Conservation (phyloP, 2,113 vertebrate species). For the Lycaon pictus region DNA sequence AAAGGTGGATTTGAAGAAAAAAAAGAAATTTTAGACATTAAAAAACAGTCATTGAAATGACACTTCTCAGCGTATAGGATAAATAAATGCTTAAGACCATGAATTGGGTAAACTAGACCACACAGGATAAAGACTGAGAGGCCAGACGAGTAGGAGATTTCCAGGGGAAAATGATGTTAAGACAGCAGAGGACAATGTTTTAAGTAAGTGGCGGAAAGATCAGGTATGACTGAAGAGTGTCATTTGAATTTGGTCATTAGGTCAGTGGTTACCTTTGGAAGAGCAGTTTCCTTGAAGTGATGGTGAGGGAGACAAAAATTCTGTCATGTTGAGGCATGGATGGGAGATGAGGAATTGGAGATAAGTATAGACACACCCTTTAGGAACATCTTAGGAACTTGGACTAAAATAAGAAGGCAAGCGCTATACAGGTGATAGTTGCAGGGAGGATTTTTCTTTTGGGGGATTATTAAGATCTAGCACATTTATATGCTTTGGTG, state of each 20-base stretch:
- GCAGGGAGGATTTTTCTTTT: constrained; percentile 22
- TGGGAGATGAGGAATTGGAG: background rate
- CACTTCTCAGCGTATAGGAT: background rate
- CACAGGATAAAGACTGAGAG: background rate
- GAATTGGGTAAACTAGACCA: background rate
- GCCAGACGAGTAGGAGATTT: background rate
- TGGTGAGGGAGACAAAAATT: background rate
- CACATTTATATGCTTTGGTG: background rate
- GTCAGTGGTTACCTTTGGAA: background rate
- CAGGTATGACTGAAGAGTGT: background rate
- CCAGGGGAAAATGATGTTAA: background rate
- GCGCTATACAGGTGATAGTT: background rate
- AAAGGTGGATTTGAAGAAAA: background rate
- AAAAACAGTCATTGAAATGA: background rate
- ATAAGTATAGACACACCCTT: too few species aligned
- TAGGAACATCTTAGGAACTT: background rate
- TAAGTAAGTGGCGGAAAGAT: background rate
- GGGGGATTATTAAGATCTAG: background rate
- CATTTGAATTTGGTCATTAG: background rate
- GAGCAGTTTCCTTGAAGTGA: background rate
- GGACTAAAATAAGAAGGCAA: background rate
- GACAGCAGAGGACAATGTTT: background rate
- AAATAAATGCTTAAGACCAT: background rate
- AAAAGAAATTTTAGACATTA: background rate
- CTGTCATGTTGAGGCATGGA: background rate